phyloP scores from a whole-genome alignment of 2,113 vertebrate species.

The Fregata magnificens region DNA sequence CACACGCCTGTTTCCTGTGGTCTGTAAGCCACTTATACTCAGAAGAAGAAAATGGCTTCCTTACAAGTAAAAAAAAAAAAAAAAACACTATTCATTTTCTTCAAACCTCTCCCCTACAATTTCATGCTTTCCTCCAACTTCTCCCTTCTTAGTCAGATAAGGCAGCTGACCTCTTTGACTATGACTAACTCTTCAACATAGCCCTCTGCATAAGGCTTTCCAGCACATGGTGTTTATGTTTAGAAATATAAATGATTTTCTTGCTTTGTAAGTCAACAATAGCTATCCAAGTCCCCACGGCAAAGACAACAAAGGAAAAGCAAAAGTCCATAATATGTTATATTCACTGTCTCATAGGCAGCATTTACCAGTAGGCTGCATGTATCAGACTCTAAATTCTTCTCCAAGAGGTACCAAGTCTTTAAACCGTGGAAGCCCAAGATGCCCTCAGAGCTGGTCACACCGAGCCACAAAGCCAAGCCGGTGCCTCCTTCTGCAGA shows the following conservation, averaged over 20 bases:
- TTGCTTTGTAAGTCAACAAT: neutral
- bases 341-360: neutral
- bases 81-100: neutral
- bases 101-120: neutral
- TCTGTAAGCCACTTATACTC: neutral
- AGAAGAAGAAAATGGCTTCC: neutral
- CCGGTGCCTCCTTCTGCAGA: neutral
- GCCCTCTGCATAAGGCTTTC: neutral
- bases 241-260: neutral
- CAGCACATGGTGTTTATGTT: neutral
- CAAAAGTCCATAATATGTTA: neutral
- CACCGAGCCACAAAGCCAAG: neutral
- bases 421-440: neutral
- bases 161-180: neutral
- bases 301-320: neutral
- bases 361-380: neutral
- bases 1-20: fast-evolving
- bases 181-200: neutral
- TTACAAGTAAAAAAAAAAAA: neutral
- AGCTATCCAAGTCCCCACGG: neutral
- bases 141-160: neutral
- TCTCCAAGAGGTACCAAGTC: neutral
- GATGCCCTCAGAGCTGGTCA: neutral
- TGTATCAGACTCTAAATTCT: neutral
- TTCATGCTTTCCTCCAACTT: neutral